These are phyloP conservation scores for Mesembrinibis cayennensis DNA, from an alignment of 2,113 vertebrate species.

Conservation along the genomic window DNA sequence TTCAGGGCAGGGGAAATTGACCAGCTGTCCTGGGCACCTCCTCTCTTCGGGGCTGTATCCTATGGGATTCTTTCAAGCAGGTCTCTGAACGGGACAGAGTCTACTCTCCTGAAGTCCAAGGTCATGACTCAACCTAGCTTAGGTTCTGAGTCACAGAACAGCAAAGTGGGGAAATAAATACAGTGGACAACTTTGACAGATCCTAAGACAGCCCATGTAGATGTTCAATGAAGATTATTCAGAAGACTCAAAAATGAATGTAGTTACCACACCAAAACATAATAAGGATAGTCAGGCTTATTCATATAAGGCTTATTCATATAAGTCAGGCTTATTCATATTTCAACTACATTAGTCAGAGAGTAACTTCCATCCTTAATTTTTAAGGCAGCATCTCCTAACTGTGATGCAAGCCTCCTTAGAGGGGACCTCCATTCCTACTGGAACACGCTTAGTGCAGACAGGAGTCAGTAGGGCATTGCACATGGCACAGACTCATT, in stretches of 20 bases:
- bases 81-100: not conserved
- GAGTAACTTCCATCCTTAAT: not conserved
- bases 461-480: not conserved
- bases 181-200: not conserved
- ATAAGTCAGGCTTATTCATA: no score
- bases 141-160: not conserved
- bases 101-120: not conserved
- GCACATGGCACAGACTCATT: not conserved
- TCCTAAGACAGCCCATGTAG: not conserved
- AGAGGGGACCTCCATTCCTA: not conserved
- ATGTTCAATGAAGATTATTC: not conserved
- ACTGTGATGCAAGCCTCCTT: not conserved
- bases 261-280: not conserved
- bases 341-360: not conserved
- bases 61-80: not conserved
- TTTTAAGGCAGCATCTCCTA: not conserved
- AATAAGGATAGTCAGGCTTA: not conserved
- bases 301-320: not conserved
- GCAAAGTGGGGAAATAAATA: not conserved
- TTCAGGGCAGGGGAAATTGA: not conserved
- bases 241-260: not conserved
- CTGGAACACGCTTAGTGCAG: not conserved
- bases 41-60: not conserved
- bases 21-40: not conserved
- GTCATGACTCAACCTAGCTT: not conserved